phyloP scores from a whole-genome alignment of 2,113 vertebrate species.

The Echinops telfairi region DNA sequence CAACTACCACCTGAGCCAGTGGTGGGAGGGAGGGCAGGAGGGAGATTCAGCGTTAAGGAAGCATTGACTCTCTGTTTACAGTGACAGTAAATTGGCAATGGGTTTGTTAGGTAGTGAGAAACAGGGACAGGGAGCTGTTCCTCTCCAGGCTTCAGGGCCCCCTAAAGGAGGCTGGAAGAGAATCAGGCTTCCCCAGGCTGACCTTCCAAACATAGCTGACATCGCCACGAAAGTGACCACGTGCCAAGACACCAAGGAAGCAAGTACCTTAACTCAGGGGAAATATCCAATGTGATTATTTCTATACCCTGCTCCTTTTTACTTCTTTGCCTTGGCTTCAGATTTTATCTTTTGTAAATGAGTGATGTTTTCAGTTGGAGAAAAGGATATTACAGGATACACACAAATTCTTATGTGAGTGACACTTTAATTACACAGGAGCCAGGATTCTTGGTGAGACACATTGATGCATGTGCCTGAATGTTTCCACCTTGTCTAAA shows the following conservation, averaged over 20 bases:
- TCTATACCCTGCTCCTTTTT: neutral
- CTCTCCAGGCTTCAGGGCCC: no score
- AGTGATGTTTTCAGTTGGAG: slow-evolving; percentile 57
- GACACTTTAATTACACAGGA: slow-evolving; percentile 76
- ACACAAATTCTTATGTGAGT: slow-evolving; percentile 68
- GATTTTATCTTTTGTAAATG: slow-evolving; percentile 20
- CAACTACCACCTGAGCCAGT: neutral
- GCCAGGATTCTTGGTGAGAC: slow-evolving; percentile 47
- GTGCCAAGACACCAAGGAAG: neutral
- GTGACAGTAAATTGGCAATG: no score
- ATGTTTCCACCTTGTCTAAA: slow-evolving; percentile 38
- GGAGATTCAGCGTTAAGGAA: neutral
- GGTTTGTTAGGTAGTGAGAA: no score
- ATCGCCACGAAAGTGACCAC: neutral
- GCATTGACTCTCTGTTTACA: neutral
- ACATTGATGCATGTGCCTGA: slow-evolving; percentile 56
- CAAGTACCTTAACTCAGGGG: neutral
- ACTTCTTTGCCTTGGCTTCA: neutral
- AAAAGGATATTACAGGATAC: slow-evolving; percentile 36
- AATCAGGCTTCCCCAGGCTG: neutral
- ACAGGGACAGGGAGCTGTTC: no score
- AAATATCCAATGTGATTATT: slow-evolving; percentile 32
- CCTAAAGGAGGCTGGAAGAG: no score
- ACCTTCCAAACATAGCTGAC: neutral
- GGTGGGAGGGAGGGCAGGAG: neutral